Evolutionary conservation across 2,888 invertebrate genomes (phyloP), one percentile per base, ranked within the genome.

Genomic region (Agelastica alni): DNA sequence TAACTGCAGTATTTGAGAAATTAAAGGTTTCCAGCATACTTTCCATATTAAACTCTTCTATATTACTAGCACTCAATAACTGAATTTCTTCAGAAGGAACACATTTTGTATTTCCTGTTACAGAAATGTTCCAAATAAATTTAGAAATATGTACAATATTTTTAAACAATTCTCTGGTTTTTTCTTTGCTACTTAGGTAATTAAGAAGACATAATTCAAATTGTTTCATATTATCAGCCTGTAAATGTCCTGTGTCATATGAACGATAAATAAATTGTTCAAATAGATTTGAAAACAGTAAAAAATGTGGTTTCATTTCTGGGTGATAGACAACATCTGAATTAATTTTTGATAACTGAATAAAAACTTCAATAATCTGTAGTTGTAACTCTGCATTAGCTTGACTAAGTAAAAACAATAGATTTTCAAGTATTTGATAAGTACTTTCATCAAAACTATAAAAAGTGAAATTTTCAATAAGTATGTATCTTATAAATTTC

Each of bases 201-300:
- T 45, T 51, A 10, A 58, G 20, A 31, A 66, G 44, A 14, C 60
- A 39, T 4, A 42, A 43, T 53, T 71, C 69, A 54, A 70, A 66
- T 28, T 22, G 45, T 6, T 52, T 22, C 6, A 57, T 52, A 12
- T 60, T 53, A n/a, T 51, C 45, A 9, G 60, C 44, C 12, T 56
- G 39, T 28, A 64, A 52, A 14, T 57, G 32, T 16, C 53, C 62
- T 31, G 51, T 45, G 48, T 65, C 63, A 56, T 68, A 72, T 26
- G 69, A 57, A 34, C 68, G 60, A 59, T 70, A 70, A 31, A 68
- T 46, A 26, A 68, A 62, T 52, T 66, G 66, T 60, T 74, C 72
- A 41, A 72, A 63, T 17, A 66, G 57, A 5, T 60, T 63, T 18
- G 52, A 53, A 43, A 68, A 61, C 12, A 51, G 34, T 28, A 51